Base-by-base conservation (phyloP, 1,140 invertebrate genomes). In the Schlechtendalia chinensis region DNA sequence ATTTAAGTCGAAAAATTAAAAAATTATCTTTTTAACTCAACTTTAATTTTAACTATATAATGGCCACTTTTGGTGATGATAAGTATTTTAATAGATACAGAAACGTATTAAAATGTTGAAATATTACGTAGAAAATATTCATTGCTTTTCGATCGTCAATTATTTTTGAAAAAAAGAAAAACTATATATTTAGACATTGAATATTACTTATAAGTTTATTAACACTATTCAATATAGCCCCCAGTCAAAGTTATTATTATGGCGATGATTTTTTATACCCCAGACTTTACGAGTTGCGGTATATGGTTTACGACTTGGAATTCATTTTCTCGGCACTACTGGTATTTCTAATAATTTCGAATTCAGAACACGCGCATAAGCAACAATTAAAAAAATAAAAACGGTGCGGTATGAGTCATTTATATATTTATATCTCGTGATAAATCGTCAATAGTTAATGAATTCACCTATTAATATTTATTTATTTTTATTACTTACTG, bases 201-300 rank as follows among this genome's bases (percentile, higher is more conserved):
- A 67, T 24, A 47, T 69, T 47, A n/a, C 32, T 47, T 1, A n/a
- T 32, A 69, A 19, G 63, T 69, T 69, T 47, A 47, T 69, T n/a
- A 69, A 69, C 22, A 69, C 39, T 47, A 45, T n/a, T 47, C 39
- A 69, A 69, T 69, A 47, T 47, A 69, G 5, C 8, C 5, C n/a
- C 8, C 32, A 39, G 27, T 65, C 1, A 4, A n/a, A 22, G 32
- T 71, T n/a, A 71, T 71, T 71, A 71, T 71, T 71, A 24, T 71
- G 22, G 47, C 24, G 14, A 24, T 29, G 24, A 22, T 29, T 14
- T 71, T 71, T 71, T 29, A 29, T 22, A 19, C 45, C 24, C 24
- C 4, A 19, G 67, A 6, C 67, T 53, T 71, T 17, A 53, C 8
- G 47, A 71, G 45, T 29, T 12, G 47, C 11, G 27, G 17, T 27